Evolutionary conservation across 1,140 invertebrate species (phyloP).

Genomic region (Asobara japonica): DNA sequence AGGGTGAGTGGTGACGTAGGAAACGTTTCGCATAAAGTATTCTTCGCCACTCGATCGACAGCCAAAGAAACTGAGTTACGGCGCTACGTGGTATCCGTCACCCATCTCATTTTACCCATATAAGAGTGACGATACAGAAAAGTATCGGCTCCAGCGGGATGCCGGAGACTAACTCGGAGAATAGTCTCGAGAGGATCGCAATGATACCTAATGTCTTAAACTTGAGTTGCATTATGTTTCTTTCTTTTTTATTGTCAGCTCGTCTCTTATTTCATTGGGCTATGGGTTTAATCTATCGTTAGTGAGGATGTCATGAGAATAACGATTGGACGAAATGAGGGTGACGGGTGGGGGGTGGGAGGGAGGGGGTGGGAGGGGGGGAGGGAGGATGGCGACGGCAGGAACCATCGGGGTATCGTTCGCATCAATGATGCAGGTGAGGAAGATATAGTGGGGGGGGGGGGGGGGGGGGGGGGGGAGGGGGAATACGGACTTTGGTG

Average conservation of each 20-base stretch:
- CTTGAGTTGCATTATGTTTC: slow-evolving; percentile 10
- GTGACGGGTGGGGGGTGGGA: not conserved
- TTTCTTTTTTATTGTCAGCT: not conserved
- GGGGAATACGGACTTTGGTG: slow-evolving; percentile 14
- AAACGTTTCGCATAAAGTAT: slow-evolving; percentile 63
- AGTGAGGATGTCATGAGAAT: not conserved
- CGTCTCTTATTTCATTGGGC: not conserved
- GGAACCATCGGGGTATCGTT: slow-evolving; percentile 17
- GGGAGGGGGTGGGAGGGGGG: not conserved
- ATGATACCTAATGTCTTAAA: slow-evolving; percentile 28
- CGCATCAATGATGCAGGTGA: slow-evolving; percentile 62
- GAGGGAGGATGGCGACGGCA: not conserved
- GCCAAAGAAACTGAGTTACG: slow-evolving; percentile 54
- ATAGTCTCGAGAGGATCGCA: slow-evolving; percentile 22
- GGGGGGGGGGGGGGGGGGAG: no score
- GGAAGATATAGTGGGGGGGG: slow-evolving; percentile 59
- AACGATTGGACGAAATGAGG: not conserved
- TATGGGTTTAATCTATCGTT: not conserved
- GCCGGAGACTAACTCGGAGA: not conserved
- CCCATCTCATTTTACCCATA: slow-evolving; percentile 34
- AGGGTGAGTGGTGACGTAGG: slow-evolving; percentile 48
- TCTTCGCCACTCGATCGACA: slow-evolving; percentile 49
- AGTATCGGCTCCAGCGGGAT: not conserved
- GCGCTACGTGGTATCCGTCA: slow-evolving; percentile 42
- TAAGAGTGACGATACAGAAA: not conserved